Percentiles rank a stretch among this genome's conserved stretches.
phyloP scores from a whole-genome alignment of 2,797 vertebrate genomes.

The Sebastiscus tertius region DNA sequence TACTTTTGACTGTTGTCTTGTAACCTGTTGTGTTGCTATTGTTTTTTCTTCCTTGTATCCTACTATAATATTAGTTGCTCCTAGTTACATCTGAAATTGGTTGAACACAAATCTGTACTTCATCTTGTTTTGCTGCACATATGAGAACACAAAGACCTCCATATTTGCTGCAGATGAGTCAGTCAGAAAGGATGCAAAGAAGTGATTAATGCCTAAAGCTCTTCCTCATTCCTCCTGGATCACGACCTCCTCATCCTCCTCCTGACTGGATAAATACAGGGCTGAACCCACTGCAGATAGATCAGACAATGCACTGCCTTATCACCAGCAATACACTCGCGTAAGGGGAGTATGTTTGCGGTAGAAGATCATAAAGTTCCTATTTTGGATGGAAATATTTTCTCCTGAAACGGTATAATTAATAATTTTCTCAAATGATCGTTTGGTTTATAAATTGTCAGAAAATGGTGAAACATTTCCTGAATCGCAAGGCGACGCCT shows the following conservation, averaged over 20 bases:
- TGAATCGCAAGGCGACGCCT: rapidly evolving
- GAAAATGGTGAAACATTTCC: not conserved
- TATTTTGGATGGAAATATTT: not conserved
- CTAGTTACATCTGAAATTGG: not conserved
- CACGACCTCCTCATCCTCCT: not conserved
- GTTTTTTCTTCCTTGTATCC: not conserved
- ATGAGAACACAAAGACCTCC: not conserved
- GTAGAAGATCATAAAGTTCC: not conserved
- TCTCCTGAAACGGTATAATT: not conserved
- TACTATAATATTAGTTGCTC: not conserved
- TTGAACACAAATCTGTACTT: not conserved
- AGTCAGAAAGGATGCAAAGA: constrained; percentile 3
- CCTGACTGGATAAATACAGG: not conserved
- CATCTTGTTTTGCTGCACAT: not conserved
- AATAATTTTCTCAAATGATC: not conserved
- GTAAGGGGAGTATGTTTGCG: not conserved
- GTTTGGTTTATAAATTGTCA: not conserved
- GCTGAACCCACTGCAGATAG: not conserved
- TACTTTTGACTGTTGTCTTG: not conserved
- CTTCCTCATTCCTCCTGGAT: constrained; percentile 12
- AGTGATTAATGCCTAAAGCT: not conserved
- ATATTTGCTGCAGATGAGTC: not conserved
- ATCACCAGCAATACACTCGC: not conserved
- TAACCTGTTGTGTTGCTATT: not conserved
- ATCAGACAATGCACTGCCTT: not conserved